Evolutionary conservation across 2,888 invertebrate species (phyloP), one percentile per base, ranked within the genome.

Genomic region (Heliconius cydno): DNA sequence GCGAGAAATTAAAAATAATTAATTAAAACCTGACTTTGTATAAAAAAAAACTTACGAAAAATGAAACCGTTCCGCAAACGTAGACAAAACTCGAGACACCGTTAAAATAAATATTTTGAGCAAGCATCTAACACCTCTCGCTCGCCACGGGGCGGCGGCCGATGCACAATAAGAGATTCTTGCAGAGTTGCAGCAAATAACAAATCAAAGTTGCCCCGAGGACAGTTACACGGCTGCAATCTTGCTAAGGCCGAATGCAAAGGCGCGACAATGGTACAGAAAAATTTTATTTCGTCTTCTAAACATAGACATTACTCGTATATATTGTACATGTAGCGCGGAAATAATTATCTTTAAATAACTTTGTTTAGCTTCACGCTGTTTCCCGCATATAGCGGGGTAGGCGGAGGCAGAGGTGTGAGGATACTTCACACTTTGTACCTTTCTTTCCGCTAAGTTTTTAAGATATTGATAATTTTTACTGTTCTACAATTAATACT

Each of bases 161-260:
- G 75, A 75, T 75, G 75, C 65, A 65, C 65, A 65, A 75, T 75
- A 57, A 30, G 6, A 25, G 28, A 65, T 65, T 3, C 28, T 52
- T 28, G 72, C 57, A 57, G 46, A 57, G 72, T 75, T 65, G 75
- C 63, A 65, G 75, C 65, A 75, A 63, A 75, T 28, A 75, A 75
- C 75, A 75, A 75, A 75, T 75, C 75, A 75, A 75, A 75, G 75
- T 75, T 65, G 46, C 75, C 75, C 75, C 28, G 63, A 75, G 75
- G 75, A 65, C 65, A 65, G 75, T 65, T 46, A 75, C 75, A 75
- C 41, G 75, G 65, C 38, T 75, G 75, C 75, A 75, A 75, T 75
- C 41, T 75, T 75, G 75, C 75, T 25, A 65, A 75, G 75, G 75
- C 22, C 9, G 75, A 65, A 19, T 19, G n/a, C 65, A 65, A 25